These are phyloP conservation scores for Lymantria dispar DNA, from an alignment of 2,888 invertebrate genomes.

Conservation along the genomic window DNA sequence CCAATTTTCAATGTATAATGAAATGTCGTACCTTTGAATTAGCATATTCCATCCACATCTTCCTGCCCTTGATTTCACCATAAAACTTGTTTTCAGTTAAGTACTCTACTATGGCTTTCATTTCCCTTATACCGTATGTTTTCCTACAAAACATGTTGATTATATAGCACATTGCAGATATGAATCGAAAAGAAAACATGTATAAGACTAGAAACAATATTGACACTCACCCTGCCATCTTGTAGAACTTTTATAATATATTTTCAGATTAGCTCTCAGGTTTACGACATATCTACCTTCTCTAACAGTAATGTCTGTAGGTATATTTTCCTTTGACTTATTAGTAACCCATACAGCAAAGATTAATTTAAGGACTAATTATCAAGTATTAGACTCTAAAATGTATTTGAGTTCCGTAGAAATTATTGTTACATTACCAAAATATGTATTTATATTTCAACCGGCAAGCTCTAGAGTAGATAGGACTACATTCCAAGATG, in stretches of 20 bases:
- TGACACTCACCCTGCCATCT: constrained; percentile 61
- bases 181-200: not conserved
- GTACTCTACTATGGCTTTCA: constrained; percentile 69
- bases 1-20: too few species aligned
- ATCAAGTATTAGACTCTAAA: too few species aligned
- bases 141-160: constrained; percentile 45
- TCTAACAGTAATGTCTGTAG: not conserved
- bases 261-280: not conserved
- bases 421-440: too few species aligned
- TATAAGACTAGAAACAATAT: not conserved
- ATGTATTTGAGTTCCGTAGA: too few species aligned
- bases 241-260: constrained; percentile 5
- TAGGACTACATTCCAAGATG: too few species aligned
- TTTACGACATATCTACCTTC: not conserved
- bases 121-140: constrained; percentile 65
- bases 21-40: constrained; percentile 49
- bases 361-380: not conserved
- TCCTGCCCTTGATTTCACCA: constrained; percentile 59
- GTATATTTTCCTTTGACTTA: not conserved
- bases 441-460: too few species aligned
- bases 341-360: not conserved
- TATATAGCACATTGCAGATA: not conserved
- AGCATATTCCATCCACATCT: constrained; percentile 72
- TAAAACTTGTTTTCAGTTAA: constrained; percentile 55
- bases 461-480: too few species aligned